Conservation (phyloP, 2,797 vertebrate species). For the Heterohyrax brucei region DNA sequence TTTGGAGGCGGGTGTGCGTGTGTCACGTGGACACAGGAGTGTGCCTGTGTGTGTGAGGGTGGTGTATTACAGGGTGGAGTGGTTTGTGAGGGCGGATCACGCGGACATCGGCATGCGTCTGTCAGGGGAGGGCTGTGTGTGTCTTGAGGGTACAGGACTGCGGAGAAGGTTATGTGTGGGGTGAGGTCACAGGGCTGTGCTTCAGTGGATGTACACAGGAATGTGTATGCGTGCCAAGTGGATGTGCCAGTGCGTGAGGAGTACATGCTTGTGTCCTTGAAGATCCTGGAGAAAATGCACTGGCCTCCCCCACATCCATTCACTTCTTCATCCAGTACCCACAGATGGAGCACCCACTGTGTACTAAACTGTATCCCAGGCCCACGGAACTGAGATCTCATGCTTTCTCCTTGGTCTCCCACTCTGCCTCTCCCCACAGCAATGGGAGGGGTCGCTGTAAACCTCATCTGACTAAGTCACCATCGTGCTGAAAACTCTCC, state of each 20-base stretch:
- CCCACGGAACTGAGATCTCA: background rate
- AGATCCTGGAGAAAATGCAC: background rate
- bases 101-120: conserved; percentile 62
- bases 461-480: background rate
- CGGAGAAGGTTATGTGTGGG: background rate
- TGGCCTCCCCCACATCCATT: background rate
- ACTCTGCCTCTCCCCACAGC: background rate
- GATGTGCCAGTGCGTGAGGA: background rate
- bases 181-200: conserved; percentile 13
- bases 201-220: background rate
- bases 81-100: conserved; percentile 75
- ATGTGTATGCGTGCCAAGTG: background rate
- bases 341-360: background rate
- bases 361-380: background rate
- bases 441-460: conserved; percentile 8
- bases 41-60: conserved; percentile 68
- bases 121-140: background rate
- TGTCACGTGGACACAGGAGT: conserved; percentile 85
- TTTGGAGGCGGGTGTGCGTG: conserved; percentile 82
- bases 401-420: background rate
- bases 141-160: conserved; percentile 1
- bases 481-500: background rate
- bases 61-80: conserved; percentile 69
- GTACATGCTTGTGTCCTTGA: conserved; percentile 57
- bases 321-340: background rate